Conservation (phyloP, 2,113 vertebrate species). For the Brachypodius melanocephalos region DNA sequence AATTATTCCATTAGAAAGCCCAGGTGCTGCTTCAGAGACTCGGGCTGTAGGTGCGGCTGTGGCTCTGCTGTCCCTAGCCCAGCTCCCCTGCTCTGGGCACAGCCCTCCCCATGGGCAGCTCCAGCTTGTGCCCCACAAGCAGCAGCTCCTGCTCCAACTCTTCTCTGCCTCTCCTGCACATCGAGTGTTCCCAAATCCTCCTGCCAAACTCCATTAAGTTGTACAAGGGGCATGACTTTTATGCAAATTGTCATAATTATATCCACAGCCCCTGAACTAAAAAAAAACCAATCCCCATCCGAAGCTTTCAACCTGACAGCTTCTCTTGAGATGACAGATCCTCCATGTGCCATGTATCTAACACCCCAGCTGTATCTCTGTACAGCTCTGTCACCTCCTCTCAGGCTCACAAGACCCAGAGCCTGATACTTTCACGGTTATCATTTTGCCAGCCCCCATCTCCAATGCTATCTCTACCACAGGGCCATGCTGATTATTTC, state of each 20-base stretch:
- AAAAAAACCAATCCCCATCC: not conserved
- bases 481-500: not conserved
- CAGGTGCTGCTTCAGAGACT: not conserved
- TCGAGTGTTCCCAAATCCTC: not conserved
- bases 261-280: conserved; percentile 11
- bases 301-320: conserved; percentile 31
- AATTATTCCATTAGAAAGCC: not conserved
- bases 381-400: conserved; percentile 40
- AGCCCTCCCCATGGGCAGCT: not conserved
- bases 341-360: not conserved
- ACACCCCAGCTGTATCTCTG: conserved; percentile 52
- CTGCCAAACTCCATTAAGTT: not conserved
- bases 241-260: conserved; percentile 8
- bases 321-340: conserved; percentile 26
- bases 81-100: not conserved
- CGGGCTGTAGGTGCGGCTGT: accelerated
- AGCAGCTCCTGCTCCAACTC: not conserved
- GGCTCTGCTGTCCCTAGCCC: not conserved
- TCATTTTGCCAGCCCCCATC: not conserved
- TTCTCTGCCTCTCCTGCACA: accelerated
- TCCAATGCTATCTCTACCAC: not conserved
- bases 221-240: not conserved
- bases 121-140: not conserved
- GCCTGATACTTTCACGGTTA: not conserved
- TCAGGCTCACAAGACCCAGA: conserved; percentile 43